Base-by-base conservation (phyloP, 2,797 vertebrate genomes). In the Eidolon dupreanum region DNA sequence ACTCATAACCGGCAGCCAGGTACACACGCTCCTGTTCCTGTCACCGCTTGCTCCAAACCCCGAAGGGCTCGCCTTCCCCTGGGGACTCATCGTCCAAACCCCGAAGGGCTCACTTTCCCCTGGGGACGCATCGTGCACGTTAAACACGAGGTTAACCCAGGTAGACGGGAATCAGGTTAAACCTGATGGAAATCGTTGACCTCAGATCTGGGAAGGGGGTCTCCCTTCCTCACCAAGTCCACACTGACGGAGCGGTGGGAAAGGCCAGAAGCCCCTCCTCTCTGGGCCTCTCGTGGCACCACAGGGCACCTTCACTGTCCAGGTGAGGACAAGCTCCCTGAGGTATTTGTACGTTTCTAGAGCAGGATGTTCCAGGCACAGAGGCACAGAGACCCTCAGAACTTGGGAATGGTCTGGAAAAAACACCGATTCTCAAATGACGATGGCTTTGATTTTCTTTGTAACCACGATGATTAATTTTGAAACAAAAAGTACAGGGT, bases 11-110 rank as follows among this genome's bases (percentile, higher is more conserved):
- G 0, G 1, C 53, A 24, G 13, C 28, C 8, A 0, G 17, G 12
- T 43, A 19, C 3, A 10, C n/a, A 7, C 2, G 0, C 0, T 0
- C 2, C 38, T 7, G 8, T 26, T 33, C 8, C 36, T 31, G n/a
- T 55, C 10, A 3, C 31, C 13, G 0, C 38, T 68, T 59, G 55
- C 75, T 49, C 57, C 2, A 0, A 57, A 55, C 28, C 24, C 49
- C 12, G 31, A 17, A 84, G 78, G 26, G 8, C 36, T 53, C 51
- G 6, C 49, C 36, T 90, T 24, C 16, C 49, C 17, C 2, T 3
- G 0, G 46, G 26, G 63, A 70, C 3, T 26, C 31, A n/a, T 13
- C 11, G 4, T 46, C 57, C 2, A 0, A 57, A 55, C 28, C 24
- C 49, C 12, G 31, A 17, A 84, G 78, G 26, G 8, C 36, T 53